Conservation (phyloP, 2,888 invertebrate genomes). For the Lasioglossum villosulum region DNA sequence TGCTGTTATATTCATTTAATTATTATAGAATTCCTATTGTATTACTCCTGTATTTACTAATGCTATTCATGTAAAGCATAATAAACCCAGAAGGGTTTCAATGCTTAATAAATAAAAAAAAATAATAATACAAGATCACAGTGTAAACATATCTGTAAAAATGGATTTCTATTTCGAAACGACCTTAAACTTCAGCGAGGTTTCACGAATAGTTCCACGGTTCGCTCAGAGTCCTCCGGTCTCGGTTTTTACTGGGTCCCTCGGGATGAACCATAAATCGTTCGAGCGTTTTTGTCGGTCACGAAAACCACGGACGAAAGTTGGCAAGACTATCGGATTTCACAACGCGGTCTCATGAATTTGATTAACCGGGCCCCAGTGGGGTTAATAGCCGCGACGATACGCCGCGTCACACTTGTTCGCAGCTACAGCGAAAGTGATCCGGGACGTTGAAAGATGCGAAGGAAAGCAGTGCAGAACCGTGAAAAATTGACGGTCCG, state of each 20-base stretch:
- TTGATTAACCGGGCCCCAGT: constrained; percentile 24
- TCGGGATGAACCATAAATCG: constrained; percentile 16
- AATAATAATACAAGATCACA: too few species aligned
- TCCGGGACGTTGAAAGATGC: constrained; percentile 10
- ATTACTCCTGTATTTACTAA: too few species aligned
- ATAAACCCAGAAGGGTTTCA: too few species aligned
- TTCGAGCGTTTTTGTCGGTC: background rate
- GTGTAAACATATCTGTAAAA: too few species aligned
- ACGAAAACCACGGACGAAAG: constrained; percentile 15
- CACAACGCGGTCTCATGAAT: constrained; percentile 13
- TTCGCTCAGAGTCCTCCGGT: background rate
- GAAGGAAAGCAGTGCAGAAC: constrained; percentile 39
- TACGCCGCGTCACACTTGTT: constrained; percentile 18
- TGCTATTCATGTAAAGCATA: too few species aligned
- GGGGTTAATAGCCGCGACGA: constrained; percentile 44
- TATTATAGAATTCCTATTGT: too few species aligned
- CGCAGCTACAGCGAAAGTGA: constrained; percentile 55
- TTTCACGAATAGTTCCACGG: background rate
- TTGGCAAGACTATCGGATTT: constrained; percentile 24
- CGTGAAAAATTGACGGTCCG: constrained; percentile 71
- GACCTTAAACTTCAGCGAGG: background rate
- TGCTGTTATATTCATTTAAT: too few species aligned
- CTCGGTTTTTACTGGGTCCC: background rate
- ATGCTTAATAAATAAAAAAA: too few species aligned
- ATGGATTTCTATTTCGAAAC: background rate